Percentiles rank a stretch among this genome's conserved stretches.
Conservation (phyloP, 2,888 invertebrate species). For the Drosophila vallismaia region DNA sequence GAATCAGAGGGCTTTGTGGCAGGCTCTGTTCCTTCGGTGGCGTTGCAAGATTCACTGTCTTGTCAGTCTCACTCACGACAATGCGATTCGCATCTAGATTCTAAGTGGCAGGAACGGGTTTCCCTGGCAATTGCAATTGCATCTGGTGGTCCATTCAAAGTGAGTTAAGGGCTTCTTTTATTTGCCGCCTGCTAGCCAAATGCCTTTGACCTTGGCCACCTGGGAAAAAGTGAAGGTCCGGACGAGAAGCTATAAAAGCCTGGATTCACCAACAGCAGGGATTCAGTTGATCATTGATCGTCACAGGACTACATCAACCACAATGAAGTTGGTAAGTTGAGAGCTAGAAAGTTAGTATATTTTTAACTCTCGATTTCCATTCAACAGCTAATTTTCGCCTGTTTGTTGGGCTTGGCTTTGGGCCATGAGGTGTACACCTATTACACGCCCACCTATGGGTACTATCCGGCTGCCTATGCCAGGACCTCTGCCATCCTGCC, state of each 20-base stretch:
- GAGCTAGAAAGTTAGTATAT: neutral
- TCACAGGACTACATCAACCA: constrained; percentile 28
- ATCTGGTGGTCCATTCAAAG: constrained; percentile 50
- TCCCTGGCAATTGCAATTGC: constrained; percentile 53
- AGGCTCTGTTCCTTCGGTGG: constrained; percentile 1
- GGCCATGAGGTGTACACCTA: constrained; percentile 65
- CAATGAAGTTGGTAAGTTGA: constrained; percentile 64
- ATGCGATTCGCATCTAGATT: constrained; percentile 37
- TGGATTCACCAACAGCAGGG: constrained; percentile 3
- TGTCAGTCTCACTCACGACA: constrained; percentile 38
- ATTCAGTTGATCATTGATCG: constrained; percentile 49
- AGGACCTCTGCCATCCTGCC: constrained; percentile 54
- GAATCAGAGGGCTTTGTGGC: constrained; percentile 1
- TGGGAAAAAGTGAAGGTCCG: constrained; percentile 39
- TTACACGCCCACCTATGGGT: constrained; percentile 65
- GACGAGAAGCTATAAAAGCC: constrained; percentile 55
- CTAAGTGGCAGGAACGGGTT: constrained; percentile 44
- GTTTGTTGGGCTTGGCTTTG: constrained; percentile 64
- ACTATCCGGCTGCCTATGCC: constrained; percentile 59
- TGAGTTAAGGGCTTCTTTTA: constrained; percentile 67
- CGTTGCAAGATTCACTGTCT: constrained; percentile 13
- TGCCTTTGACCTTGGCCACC: constrained; percentile 69
- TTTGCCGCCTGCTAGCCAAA: constrained; percentile 54
- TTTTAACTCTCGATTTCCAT: neutral
- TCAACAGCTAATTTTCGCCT: constrained; percentile 65